Evolutionary conservation across 2,797 vertebrate species (phyloP), one percentile per base, ranked within the genome.

Genomic region (Syngnathus acus): DNA sequence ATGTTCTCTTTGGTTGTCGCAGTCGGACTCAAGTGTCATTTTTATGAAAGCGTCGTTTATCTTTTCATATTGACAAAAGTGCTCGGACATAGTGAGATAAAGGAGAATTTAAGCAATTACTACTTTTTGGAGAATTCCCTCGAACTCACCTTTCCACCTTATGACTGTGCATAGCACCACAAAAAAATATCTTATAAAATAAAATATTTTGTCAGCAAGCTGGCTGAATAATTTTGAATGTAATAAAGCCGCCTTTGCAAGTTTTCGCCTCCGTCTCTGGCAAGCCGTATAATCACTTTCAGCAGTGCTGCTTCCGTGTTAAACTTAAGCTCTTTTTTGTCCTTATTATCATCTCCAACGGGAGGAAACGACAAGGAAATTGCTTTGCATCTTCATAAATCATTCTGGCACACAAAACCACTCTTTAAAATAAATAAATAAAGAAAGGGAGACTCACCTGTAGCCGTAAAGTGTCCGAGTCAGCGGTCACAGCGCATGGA

Each of bases 391-490:
- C 65, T 61, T 47, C 63, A 76, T 69, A 76, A 71, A 81, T 77
- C 64, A 73, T 64, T 68, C 61, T 21, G 53, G 38, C 40, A 59
- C 13, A 64, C 51, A 65, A 54, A 53, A 71, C 63, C 43, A 42
- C 17, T 60, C 26, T 26, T 26, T 26, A 26, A 26, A 26, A 26
- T 4, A 32, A 32, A 32, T 32, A 53, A 54, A 1, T 43, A 42
- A 55, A 42, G 17, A 26, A 57, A 55, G 9, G 39, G 21, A 8
- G 38, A 86, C 91, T 91, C 78, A 92, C 91, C 91, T 92, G 47
- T 23, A 40, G 50, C 50, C 13, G 67, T 64, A 65, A 61, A 48
- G 47, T 65, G 53, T 63, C 61, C 68, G 17, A 57, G 42, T 42
- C 63, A 78, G 68, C 58, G 38, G 32, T 55, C 74, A 61, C 43